Conservation (phyloP, 1,140 invertebrate genomes). For the Drosophila prosaltans region DNA sequence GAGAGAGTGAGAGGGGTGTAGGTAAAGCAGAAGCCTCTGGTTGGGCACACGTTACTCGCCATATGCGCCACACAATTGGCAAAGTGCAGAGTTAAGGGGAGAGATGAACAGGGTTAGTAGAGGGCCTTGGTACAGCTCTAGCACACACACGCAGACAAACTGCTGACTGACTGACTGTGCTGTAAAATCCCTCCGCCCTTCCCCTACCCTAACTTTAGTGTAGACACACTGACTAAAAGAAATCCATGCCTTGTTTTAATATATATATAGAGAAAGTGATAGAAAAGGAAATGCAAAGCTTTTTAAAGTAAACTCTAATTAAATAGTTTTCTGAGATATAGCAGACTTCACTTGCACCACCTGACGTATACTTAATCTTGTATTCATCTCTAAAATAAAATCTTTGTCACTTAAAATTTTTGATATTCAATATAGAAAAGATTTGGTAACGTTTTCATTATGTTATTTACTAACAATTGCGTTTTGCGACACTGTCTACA, state of each 20-base stretch:
- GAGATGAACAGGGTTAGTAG: neutral
- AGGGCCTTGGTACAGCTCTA: constrained; percentile 8
- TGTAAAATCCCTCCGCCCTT: constrained; percentile 37
- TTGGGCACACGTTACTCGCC: constrained; percentile 64
- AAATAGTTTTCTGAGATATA: neutral
- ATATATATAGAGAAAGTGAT: neutral
- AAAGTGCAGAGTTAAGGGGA: constrained; percentile 14
- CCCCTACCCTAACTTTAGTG: constrained; percentile 1
- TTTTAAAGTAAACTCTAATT: neutral
- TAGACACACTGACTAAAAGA: constrained; percentile 33
- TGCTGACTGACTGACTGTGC: constrained; percentile 46
- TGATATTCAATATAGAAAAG: too few relatives aligned
- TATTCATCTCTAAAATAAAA: neutral
- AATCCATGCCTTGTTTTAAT: neutral
- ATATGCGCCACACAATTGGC: constrained; percentile 54
- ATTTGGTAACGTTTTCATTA: too few relatives aligned
- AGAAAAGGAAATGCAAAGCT: neutral
- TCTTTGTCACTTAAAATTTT: too few relatives aligned
- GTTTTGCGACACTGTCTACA: too few relatives aligned
- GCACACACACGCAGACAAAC: constrained; percentile 4
- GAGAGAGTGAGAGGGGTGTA: constrained; percentile 4
- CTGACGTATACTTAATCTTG: neutral
- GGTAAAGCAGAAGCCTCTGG: constrained; percentile 3
- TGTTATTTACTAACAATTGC: too few relatives aligned
- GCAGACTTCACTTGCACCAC: neutral